Base-by-base conservation (phyloP, 92 coral and sea anemone genomes). In the Epizoanthus ramosus region DNA sequence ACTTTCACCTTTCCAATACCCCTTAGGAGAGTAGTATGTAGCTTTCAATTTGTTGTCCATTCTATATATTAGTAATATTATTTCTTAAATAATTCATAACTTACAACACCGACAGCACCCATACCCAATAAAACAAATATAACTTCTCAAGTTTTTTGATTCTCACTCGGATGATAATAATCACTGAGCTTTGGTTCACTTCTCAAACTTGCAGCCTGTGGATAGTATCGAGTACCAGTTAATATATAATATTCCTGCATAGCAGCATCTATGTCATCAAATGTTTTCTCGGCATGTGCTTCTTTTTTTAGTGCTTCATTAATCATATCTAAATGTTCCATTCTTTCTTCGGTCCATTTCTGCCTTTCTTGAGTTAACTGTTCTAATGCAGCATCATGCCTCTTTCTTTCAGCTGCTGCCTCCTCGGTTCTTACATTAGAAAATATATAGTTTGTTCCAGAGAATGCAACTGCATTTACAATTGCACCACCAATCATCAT, bases 291-390 rank as follows among this genome's bases (percentile, higher is more conserved):
- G 18, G 75, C 18, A 21, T 71, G 75, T 13, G 19, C 75, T 71
- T 71, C 75, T 71, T 21, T 71, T 71, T 71, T 33, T 21, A 71
- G 75, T 13, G 75, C 13, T 71, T 71, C 75, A 71, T 71, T 71
- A 71, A 71, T 71, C 24, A 71, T 13, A 71, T 71, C 75, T 21
- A 71, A 21, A 71, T 71, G 75, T 13, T 71, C 24, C 19, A 71
- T 13, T 71, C 75, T 71, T 71, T 71, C 75, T 71, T 71, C 75
- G 75, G 75, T 71, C 75, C 75, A 71, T 71, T 71, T 71, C 24
- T 71, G 75, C 24, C 24, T 71, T 21, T 71, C 75, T 71, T 21
- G 18, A 71, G 19, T 71, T 13, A 71, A 21, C 24, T 71, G 75
- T 71, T 71, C 75, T 71, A 71, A 71, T 13, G 75, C 75, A 13